Conservation (phyloP, 2,888 invertebrate species). For the Lamellibrachia satsuma region DNA sequence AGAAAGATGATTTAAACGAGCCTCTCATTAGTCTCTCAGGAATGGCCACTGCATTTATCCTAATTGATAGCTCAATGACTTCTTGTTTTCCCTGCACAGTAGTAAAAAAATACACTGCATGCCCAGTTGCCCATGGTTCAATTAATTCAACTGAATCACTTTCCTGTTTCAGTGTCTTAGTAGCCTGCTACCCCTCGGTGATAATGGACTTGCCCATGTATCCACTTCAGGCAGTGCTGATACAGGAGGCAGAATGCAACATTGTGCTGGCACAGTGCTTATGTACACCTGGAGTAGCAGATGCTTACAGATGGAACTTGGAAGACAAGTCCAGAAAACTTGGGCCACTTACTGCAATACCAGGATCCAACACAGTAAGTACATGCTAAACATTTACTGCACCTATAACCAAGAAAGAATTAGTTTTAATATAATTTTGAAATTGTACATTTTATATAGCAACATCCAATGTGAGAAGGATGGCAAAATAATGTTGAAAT, state of each 20-base stretch:
- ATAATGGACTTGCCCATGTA: background rate
- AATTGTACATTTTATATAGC: background rate
- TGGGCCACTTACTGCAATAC: background rate
- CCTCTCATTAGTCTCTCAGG: too few relatives aligned
- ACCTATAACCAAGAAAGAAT: background rate
- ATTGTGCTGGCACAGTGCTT: background rate
- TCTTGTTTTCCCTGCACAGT: too few relatives aligned
- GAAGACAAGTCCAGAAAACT: background rate
- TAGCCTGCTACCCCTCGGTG: background rate
- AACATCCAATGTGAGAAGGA: background rate
- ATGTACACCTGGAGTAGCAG: background rate
- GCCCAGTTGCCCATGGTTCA: background rate
- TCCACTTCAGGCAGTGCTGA: background rate
- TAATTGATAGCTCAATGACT: too few relatives aligned
- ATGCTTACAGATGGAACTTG: background rate
- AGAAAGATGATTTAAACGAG: too few relatives aligned
- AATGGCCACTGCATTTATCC: too few relatives aligned
- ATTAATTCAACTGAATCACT: background rate
- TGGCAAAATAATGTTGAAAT: background rate
- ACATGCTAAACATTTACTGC: background rate
- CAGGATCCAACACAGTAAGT: background rate
- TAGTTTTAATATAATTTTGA: background rate
- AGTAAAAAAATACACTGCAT: background rate
- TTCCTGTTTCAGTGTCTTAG: background rate
- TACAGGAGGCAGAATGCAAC: conserved; percentile 11